phyloP scores from a whole-genome alignment of 1,140 invertebrate genomes.

The Araneus ventricosus region DNA sequence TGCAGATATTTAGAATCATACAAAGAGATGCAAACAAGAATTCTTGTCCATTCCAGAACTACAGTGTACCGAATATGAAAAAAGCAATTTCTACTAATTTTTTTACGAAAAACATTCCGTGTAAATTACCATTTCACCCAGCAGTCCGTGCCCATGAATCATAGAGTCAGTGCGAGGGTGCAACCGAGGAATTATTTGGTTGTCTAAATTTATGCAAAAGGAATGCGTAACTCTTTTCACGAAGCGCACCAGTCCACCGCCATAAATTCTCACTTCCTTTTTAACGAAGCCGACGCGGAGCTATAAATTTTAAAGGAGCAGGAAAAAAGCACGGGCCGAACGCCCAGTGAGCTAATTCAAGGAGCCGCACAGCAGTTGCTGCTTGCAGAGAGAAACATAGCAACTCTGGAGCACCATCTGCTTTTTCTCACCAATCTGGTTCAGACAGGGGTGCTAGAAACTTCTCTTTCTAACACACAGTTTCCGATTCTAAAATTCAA shows the following conservation, averaged over 20 bases:
- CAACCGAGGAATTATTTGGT: background rate
- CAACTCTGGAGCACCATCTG: background rate
- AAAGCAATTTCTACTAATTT: no score
- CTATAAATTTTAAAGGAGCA: background rate
- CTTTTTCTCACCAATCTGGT: background rate
- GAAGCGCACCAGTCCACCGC: background rate
- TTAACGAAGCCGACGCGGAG: background rate
- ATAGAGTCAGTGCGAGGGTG: background rate
- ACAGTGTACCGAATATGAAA: no score
- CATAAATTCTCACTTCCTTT: slow-evolving; percentile 34
- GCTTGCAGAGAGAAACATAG: background rate
- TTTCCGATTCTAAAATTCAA: no score
- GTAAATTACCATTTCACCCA: no score
- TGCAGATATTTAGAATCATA: no score
- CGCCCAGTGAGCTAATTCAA: slow-evolving; percentile 14
- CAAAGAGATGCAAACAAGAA: no score
- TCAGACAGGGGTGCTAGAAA: background rate
- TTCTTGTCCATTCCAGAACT: no score
- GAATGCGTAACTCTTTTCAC: background rate
- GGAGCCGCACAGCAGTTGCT: background rate
- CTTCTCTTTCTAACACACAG: background rate
- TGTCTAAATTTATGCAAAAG: slow-evolving; percentile 10
- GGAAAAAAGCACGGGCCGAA: background rate
- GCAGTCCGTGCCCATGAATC: background rate
- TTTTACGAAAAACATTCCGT: no score